Base-by-base conservation (phyloP, 2,888 invertebrate species). In the Andricus curvator region DNA sequence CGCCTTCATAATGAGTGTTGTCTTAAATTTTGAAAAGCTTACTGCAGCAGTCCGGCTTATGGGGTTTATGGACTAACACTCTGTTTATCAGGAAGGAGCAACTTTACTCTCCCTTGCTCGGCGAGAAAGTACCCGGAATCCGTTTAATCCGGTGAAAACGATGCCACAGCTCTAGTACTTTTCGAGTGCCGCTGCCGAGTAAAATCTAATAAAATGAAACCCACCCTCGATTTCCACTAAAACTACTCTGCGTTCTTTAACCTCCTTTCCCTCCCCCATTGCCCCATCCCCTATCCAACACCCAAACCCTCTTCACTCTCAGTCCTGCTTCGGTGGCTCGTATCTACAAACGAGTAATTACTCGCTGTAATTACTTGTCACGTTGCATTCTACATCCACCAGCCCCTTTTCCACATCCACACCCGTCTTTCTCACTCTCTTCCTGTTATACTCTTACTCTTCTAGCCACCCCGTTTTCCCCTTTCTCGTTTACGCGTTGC, bases 321-420 rank as follows among this genome's bases (percentile, higher is more conserved):
- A 51, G 70, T 70, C 70, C 70, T 70, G 70, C 70, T 51, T 70
- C 70, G 48, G 48, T 70, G 70, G 51, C 74, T 74, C 33, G 74
- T 33, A 74, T 56, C 56, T 74, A 74, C 74, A 74, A 74, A 74
- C 74, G 56, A 74, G 74, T 74, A 74, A 74, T 74, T 48, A 74
- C 56, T 74, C 56, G 74, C 51, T 51, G 74, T 74, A 74, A 74
- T 74, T 74, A 74, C 74, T 74, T 74, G 74, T 74, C 74, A 74
- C 74, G 74, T 74, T 74, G 56, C 74, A 56, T 74, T 74, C 74
- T 74, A 37, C 48, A 29, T 74, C 51, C 56, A 74, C 33, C 56
- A 56, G 6, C 51, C 74, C 74, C 74, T n/a, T 74, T 37, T 74
- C 74, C 51, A 74, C 56, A 74, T 56, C 20, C n/a, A 29, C 56